A percentile compares a stretch with the other conserved stretches of the same genome.
Evolutionary conservation across 2,113 vertebrate species (phyloP).

Genomic region (Engraulis encrasicolus): DNA sequence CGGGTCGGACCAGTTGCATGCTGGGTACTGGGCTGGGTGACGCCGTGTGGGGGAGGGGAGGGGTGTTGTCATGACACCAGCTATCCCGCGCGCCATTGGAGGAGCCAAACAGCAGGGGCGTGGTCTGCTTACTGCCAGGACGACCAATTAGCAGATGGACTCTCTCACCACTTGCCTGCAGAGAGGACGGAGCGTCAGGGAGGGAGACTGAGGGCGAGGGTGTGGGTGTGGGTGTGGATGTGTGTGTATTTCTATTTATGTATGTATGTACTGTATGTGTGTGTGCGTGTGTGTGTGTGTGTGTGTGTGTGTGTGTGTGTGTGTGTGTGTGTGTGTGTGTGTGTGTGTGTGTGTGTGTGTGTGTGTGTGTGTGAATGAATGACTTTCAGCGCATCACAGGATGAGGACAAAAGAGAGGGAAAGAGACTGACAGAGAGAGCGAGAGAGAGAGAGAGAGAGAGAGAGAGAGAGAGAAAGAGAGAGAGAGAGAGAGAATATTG

Average conservation of each 20-base stretch:
- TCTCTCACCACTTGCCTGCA: constrained; percentile 92
- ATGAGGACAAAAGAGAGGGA: neutral
- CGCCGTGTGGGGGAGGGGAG: constrained; percentile 86
- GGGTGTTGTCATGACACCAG: constrained; percentile 81
- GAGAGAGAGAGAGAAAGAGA: no score
- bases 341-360: neutral
- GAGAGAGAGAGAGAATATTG: no score
- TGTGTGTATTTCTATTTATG: neutral
- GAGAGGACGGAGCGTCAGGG: constrained; percentile 23
- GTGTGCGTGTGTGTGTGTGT: neutral
- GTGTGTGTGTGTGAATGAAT: neutral
- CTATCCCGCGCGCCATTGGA: constrained; percentile 81
- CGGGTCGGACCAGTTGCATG: constrained; percentile 69
- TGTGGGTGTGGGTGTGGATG: neutral
- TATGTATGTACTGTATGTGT: no score
- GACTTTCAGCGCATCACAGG: neutral
- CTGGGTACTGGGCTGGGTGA: constrained; percentile 70
- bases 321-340: neutral
- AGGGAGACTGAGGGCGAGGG: no score
- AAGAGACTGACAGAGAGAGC: no score
- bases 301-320: neutral
- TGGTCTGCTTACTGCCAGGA: constrained; percentile 80
- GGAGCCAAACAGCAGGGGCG: constrained; percentile 69
- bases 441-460: no score
- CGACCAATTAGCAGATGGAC: constrained; percentile 89